phyloP scores from a whole-genome alignment of 2,113 vertebrate genomes.

The Oryzias curvinotus region DNA sequence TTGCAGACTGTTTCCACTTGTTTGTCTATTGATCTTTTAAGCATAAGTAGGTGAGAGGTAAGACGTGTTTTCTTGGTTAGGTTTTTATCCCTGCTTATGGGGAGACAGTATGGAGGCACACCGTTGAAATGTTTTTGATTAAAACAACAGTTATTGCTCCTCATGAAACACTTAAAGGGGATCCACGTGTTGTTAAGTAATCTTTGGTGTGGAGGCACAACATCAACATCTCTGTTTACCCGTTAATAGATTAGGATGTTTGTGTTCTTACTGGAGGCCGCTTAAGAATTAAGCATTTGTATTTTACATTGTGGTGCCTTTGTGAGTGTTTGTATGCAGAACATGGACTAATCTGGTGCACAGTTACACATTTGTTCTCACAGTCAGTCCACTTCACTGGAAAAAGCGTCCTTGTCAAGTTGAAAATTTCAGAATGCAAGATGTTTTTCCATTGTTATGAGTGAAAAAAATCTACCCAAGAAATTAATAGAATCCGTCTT shows the following conservation, averaged over 20 bases:
- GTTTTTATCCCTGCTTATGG: conserved; percentile 7
- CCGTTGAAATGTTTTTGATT: conserved; percentile 1
- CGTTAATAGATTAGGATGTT: conserved; percentile 4
- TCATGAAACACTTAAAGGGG: too few relatives aligned
- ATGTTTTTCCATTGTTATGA: too few relatives aligned
- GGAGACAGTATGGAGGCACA: not conserved
- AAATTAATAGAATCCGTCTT: too few relatives aligned
- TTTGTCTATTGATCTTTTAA: conserved; percentile 26
- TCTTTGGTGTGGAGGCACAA: not conserved
- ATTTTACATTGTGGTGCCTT: not conserved
- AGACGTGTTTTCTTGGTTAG: not conserved
- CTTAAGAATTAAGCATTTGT: not conserved
- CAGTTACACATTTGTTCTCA: not conserved
- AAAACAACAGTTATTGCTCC: too few relatives aligned
- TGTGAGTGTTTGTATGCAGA: not conserved
- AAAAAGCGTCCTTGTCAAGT: too few relatives aligned
- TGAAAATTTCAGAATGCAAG: too few relatives aligned
- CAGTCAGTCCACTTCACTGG: too few relatives aligned
- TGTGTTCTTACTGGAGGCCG: not conserved
- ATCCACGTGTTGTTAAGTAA: too few relatives aligned
- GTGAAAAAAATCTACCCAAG: too few relatives aligned
- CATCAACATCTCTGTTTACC: conserved; percentile 23
- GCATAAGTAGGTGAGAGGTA: conserved; percentile 50
- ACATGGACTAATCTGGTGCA: not conserved
- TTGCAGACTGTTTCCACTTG: conserved; percentile 6